A percentile compares a stretch with the other conserved stretches of the same genome.
These are phyloP conservation scores for Ispidina picta DNA, from an alignment of 2,797 vertebrate genomes.

Conservation along the genomic window DNA sequence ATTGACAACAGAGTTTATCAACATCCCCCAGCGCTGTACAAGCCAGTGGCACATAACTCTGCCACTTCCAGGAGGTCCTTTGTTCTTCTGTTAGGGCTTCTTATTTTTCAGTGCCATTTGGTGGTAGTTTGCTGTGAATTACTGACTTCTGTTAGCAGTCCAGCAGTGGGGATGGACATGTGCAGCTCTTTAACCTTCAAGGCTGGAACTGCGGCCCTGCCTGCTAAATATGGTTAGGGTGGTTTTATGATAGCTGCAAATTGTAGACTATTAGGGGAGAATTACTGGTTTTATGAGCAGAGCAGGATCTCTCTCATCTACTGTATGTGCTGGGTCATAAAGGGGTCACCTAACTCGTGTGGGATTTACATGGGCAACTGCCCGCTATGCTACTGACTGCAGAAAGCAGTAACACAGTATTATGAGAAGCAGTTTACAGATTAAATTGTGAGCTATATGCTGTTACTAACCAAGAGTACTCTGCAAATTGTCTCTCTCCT, in stretches of 20 bases:
- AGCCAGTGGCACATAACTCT: constrained; percentile 26
- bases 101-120: constrained; percentile 31
- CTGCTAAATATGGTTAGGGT: constrained; percentile 32
- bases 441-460: constrained; percentile 20
- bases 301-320: constrained; percentile 22
- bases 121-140: constrained; percentile 41
- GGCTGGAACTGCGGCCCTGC: constrained; percentile 15
- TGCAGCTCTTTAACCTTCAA: constrained; percentile 42
- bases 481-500: constrained; percentile 23
- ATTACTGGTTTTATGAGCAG: constrained; percentile 4
- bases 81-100: background rate
- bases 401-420: constrained; percentile 31
- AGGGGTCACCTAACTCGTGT: background rate
- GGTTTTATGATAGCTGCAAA: constrained; percentile 59
- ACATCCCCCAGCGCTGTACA: background rate
- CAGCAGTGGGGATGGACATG: background rate
- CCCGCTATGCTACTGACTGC: constrained; percentile 37
- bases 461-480: constrained; percentile 21
- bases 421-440: constrained; percentile 38
- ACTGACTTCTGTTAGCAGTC: constrained; percentile 7
- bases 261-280: background rate
- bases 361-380: constrained; percentile 52
- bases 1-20: constrained; percentile 55
- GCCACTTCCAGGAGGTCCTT: constrained; percentile 17
- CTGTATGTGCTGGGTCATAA: constrained; percentile 17